Evolutionary conservation across 2,113 vertebrate genomes (phyloP).

Genomic region (Casuarius casuarius): DNA sequence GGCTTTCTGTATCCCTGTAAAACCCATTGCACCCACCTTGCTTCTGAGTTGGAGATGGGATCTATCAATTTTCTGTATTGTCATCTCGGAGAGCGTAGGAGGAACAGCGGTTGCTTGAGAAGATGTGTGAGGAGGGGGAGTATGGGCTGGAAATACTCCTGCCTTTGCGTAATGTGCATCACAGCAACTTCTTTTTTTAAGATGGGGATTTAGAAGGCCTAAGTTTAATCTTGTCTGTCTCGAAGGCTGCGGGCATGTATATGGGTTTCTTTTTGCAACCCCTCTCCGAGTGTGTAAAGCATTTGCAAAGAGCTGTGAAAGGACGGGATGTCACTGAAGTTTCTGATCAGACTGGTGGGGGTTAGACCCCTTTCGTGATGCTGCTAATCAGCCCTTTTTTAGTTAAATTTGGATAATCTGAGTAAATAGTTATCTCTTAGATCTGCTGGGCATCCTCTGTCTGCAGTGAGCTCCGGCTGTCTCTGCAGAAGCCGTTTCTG

Average conservation of each 20-base stretch:
- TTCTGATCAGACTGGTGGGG: fast-evolving
- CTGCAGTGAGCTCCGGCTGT: fast-evolving
- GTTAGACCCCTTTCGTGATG: neutral
- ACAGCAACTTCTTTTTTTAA: too few species aligned
- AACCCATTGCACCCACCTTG: neutral
- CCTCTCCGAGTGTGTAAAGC: neutral
- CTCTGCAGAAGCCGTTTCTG: neutral
- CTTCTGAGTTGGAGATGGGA: neutral
- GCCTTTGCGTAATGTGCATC: neutral
- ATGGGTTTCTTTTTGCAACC: neutral
- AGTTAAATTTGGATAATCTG: neutral
- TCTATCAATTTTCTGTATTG: fast-evolving
- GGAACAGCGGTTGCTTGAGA: neutral
- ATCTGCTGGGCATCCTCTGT: neutral
- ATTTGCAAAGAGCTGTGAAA: too few species aligned
- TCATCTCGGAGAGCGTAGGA: neutral
- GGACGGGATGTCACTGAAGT: neutral
- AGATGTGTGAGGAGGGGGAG: neutral
- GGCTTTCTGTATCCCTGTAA: neutral
- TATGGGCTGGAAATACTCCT: neutral
- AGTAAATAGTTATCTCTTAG: fast-evolving
- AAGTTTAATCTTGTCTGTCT: neutral
- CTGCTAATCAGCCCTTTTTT: neutral
- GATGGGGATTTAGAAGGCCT: neutral
- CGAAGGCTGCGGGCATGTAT: neutral